Base-by-base conservation (phyloP, 2,888 invertebrate species). In the Eupeodes luniger region DNA sequence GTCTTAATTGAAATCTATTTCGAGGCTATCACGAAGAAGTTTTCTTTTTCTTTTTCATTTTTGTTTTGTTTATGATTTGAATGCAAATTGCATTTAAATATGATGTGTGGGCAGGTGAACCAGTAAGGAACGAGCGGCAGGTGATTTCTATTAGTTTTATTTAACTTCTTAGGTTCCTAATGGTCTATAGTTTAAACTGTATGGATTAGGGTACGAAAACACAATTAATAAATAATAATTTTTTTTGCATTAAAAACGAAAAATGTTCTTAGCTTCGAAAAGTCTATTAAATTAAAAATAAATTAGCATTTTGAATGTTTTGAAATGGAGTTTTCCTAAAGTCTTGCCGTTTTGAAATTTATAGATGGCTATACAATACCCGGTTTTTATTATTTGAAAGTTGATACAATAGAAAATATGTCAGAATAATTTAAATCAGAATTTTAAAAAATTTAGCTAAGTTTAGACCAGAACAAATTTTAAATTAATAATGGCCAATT, bases 1-100 rank as follows among this genome's bases (percentile, higher is more conserved):
- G 85, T 85, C 88, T 84, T 85, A 88, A 85, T 88, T 85, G 69
- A 34, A 85, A 78, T 85, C 85, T 88, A 88, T 88, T 88, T 88
- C 70, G 85, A 88, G 88, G 72, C 85, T 81, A 88, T 84, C 88
- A 88, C 81, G 85, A 81, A 74, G 78, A 34, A 47, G 47, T 9
- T 83, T 69, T 19, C 27, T 3, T 27, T 27, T 27, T 27, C 19
- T 27, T 27, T 27, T 27, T 27, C 27, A 27, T 27, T 27, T 27
- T 27, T 27, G 19, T 85, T 78, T 53, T 64, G 69, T 78, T 70
- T 81, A 78, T 77, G 77, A 88, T 78, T 85, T 81, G 81, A 81
- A 85, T 88, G 77, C 74, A 81, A 88, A 88, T 85, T 76, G 69
- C 64, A 80, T 85, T 77, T 44, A 51, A 72, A 59, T 47, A 11